Conservation (phyloP, 2,888 invertebrate species). For the Augochlorella aurata region DNA sequence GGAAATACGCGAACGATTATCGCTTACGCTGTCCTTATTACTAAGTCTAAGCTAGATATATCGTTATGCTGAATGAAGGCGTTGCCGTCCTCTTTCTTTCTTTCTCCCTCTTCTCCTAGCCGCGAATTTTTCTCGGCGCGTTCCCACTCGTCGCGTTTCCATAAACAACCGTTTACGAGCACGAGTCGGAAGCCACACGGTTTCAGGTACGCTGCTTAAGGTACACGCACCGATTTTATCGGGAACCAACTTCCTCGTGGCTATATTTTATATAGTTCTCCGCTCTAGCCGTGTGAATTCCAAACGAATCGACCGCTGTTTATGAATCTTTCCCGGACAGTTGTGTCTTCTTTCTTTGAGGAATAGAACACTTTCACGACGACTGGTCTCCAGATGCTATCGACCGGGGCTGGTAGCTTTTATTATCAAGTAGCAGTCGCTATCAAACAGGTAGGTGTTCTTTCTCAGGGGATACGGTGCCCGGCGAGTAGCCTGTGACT, state of each 20-base stretch:
- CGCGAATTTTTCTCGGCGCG: conserved; percentile 25
- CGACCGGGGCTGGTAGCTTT: neutral
- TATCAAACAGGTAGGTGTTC: neutral
- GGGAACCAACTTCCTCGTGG: conserved; percentile 22
- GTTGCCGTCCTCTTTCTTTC: conserved; percentile 23
- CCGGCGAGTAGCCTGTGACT: neutral
- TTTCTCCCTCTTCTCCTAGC: neutral
- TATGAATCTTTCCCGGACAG: conserved; percentile 7
- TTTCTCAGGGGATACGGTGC: neutral
- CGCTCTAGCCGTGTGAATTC: conserved; percentile 8
- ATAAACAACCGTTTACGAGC: conserved; percentile 48
- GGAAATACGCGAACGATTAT: conserved; percentile 32
- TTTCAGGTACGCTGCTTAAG: conserved; percentile 23
- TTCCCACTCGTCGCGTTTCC: conserved; percentile 21
- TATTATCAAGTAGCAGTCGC: neutral
- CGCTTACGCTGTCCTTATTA: conserved; percentile 36
- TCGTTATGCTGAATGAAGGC: conserved; percentile 34
- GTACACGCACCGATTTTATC: conserved; percentile 42
- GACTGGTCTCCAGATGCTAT: neutral
- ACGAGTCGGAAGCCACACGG: conserved; percentile 24
- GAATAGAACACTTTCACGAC: neutral
- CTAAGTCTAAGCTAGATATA: conserved; percentile 28
- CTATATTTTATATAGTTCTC: conserved; percentile 40
- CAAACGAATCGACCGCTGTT: conserved; percentile 12
- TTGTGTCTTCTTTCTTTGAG: conserved; percentile 6